Evolutionary conservation across 2,113 vertebrate species (phyloP), one percentile per base, ranked within the genome.

Genomic region (Myrmecophaga tridactyla): DNA sequence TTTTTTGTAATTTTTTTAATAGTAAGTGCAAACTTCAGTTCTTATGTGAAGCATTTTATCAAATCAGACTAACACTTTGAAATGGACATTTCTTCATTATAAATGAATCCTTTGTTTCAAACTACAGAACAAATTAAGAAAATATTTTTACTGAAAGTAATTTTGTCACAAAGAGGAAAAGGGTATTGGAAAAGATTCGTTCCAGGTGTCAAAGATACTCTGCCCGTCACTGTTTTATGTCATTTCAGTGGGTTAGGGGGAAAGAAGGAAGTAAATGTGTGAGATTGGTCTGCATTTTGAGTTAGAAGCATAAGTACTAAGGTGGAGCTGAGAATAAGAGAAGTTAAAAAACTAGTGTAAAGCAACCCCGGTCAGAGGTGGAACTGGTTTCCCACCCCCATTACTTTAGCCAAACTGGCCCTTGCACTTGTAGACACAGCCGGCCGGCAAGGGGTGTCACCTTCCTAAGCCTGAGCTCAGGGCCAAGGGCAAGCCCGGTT

Each of bases 1-100:
- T 58, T 69, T 84, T 87, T 87, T 92, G 2, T 85, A 62, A 65
- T 69, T 58, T 69, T 84, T 87, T 87, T 92, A 73, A 86, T 75
- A 27, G 34, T 43, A 75, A 80, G 69, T 87, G 10, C 43, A 84
- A 51, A 84, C 60, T 90, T 34, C 76, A 89, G 15, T 93, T 67
- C 69, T 53, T 48, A 43, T 15, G 21, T 20, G 25, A 92, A 83
- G 43, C 48, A 58, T 94, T 88, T 76, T 85, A 63, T n/a, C 85
- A 84, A 95, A 29, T 87, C 21, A 53, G 23, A 67, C 56, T 34
- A 48, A 7, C 89, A 48, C 82, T 86, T 86, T 76, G 65, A 69
- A 86, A 80, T 69, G 25, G n/a, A 81, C 84, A 23, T 84, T 87
- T 93, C 27, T n/a, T 67, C 27, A 60, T 83, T 78, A 84, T 56